phyloP scores from a whole-genome alignment of 2,113 vertebrate genomes.

The Chitala chitala region DNA sequence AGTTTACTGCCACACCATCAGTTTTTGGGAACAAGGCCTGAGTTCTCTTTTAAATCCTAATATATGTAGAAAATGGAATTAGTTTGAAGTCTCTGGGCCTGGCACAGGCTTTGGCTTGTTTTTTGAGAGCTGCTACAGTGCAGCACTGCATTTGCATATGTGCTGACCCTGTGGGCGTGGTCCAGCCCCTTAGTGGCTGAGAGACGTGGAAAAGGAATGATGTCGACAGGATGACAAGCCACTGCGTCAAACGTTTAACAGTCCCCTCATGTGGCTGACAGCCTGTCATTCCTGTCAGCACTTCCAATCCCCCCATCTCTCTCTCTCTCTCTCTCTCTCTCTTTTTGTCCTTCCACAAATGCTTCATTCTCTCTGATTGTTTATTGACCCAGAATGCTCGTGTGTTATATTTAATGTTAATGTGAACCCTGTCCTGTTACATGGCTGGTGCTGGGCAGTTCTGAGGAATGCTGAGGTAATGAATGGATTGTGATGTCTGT shows the following conservation, averaged over 20 bases:
- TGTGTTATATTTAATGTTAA: neutral
- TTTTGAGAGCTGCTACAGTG: neutral
- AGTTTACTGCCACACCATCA: neutral
- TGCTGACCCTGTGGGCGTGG: neutral
- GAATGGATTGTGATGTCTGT: no score
- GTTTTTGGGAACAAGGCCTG: no score
- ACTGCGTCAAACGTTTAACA: slow-evolving; percentile 19
- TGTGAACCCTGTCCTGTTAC: neutral
- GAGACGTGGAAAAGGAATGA: slow-evolving; percentile 4
- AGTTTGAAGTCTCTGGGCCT: neutral
- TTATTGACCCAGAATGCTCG: neutral
- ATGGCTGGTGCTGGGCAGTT: neutral
- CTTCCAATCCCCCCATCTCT: neutral
- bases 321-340: neutral
- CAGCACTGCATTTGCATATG: neutral
- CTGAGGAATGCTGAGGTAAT: neutral
- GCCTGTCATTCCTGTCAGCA: slow-evolving; percentile 2
- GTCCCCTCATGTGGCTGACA: slow-evolving; percentile 9
- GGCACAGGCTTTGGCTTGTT: no score
- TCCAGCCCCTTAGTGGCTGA: neutral
- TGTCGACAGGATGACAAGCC: slow-evolving; percentile 21
- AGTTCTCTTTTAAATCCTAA: neutral
- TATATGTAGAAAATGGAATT: neutral
- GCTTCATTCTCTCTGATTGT: neutral
- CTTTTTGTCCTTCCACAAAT: no score